Evolutionary conservation across 2,113 vertebrate species (phyloP), one percentile per base, ranked within the genome.

Genomic region (Saguinus imperator): DNA sequence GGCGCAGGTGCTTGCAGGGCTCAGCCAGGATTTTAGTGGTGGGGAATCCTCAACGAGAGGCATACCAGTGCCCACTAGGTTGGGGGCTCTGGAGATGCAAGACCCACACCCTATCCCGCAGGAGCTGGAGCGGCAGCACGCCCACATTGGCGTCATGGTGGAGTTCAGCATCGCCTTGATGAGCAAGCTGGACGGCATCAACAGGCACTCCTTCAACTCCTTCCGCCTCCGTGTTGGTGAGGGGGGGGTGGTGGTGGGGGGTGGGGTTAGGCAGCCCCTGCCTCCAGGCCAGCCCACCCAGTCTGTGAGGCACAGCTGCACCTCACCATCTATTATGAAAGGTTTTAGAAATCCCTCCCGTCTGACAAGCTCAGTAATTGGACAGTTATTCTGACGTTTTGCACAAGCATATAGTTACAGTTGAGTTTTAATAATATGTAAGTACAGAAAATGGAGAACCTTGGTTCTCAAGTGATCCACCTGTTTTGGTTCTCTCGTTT

Each of bases 121-220:
- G 99, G 99, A 99, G 43, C 97, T 96, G 80, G 99, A 99, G 70
- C 98, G 99, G 70, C 99, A 99, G 97, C 99, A 99, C 0, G 99
- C 99, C 18, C 99, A 99, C 98, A 99, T 99, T 0, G 99, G 99
- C 25, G 99, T 99, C 98, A 99, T 99, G 99, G 99, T 99, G 98
- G 99, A 99, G 92, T 99, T 99, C 82, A 99, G 99, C 58, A 99
- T 99, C 40, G 99, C 99, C 68, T 96, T 99, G 97, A 99, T 99
- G 97, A 99, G 98, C 58, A 99, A 99, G 98, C 98, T 99, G 98
- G 99, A 99, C 0, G 99, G 99, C 97, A 99, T 99, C 98, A 99
- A 99, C 98, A 98, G 99, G 76, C 99, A 99, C 92, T 99, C 99
- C 94, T 99, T 99, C 92, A 99, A 99, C 97, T 99, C 98, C 40